Percentiles rank a stretch among this genome's conserved stretches.
Evolutionary conservation across 2,113 vertebrate species (phyloP).

Genomic region (Amblyopsis rosae): DNA sequence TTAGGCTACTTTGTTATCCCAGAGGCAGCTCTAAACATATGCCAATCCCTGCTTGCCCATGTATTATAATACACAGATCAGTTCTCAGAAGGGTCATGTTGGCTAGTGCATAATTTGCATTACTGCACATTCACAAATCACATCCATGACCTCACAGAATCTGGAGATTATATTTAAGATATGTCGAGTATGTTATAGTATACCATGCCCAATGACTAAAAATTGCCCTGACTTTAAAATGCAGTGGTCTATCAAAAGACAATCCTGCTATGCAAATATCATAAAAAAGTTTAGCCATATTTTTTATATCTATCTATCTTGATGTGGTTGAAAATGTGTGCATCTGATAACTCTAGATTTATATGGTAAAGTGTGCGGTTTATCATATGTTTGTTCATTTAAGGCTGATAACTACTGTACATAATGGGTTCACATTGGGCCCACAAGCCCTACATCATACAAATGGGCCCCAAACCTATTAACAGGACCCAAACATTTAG

Average conservation of each 20-base stretch:
- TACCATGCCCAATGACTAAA: background rate
- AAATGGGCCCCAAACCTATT: too few species aligned
- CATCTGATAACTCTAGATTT: background rate
- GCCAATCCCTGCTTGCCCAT: too few species aligned
- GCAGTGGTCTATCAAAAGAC: background rate
- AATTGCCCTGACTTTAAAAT: background rate
- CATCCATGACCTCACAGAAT: constrained; percentile 4
- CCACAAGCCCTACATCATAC: too few species aligned
- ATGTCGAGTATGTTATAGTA: background rate
- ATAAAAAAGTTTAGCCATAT: background rate
- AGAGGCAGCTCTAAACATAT: too few species aligned
- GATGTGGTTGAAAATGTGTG: background rate
- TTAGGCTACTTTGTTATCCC: constrained; percentile 2
- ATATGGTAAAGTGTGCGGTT: background rate
- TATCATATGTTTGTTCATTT: background rate
- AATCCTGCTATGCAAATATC: background rate
- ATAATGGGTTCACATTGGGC: too few species aligned
- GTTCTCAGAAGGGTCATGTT: constrained; percentile 40
- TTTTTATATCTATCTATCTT: background rate
- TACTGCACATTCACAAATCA: constrained; percentile 16
- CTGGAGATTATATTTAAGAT: background rate
- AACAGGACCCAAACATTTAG: too few species aligned
- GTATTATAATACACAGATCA: too few species aligned
- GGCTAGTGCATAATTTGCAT: constrained; percentile 43
- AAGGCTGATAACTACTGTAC: too few species aligned